Percentiles rank a stretch among this genome's conserved stretches.
Conservation (phyloP, 2,797 vertebrate genomes). For the Cyclopterus lumpus region DNA sequence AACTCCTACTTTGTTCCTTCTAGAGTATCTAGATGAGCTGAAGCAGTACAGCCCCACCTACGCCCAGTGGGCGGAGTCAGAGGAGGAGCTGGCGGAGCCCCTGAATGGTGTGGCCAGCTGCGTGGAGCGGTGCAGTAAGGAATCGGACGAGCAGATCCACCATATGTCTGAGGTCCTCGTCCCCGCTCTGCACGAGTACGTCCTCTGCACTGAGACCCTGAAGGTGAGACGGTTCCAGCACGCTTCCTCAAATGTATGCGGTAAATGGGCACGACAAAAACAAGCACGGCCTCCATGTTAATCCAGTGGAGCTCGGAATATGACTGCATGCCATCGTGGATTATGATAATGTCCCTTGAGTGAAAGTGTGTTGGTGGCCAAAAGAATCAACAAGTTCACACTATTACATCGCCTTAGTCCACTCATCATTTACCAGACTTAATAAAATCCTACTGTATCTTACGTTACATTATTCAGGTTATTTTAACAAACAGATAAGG, state of each 20-base stretch:
- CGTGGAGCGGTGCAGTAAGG: slow-evolving; percentile 87
- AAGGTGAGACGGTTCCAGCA: slow-evolving; percentile 83
- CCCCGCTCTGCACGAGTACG: slow-evolving; percentile 92
- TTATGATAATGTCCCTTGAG: not conserved
- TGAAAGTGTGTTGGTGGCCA: too few species aligned
- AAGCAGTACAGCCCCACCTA: slow-evolving; percentile 90
- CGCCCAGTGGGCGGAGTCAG: slow-evolving; percentile 88
- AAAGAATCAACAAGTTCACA: not conserved
- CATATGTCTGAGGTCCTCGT: slow-evolving; percentile 86
- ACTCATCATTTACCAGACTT: too few species aligned
- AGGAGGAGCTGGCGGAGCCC: slow-evolving; percentile 86
- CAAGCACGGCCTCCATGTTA: not conserved
- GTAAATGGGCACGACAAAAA: too few species aligned
- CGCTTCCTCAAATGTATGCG: too few species aligned
- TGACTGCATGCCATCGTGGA: not conserved
- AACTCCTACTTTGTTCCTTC: not conserved
- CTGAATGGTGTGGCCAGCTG: slow-evolving; percentile 87
- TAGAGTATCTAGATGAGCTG: slow-evolving; percentile 92
- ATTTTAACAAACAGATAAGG: too few species aligned
- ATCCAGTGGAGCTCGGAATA: not conserved
- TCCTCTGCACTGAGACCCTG: slow-evolving; percentile 91
- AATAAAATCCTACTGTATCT: too few species aligned
- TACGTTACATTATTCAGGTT: not conserved
- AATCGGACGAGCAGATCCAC: slow-evolving; percentile 85
- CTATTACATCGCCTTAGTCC: not conserved